Evolutionary conservation across 2,113 vertebrate genomes (phyloP), one percentile per base, ranked within the genome.

Genomic region (Rhineura floridana): DNA sequence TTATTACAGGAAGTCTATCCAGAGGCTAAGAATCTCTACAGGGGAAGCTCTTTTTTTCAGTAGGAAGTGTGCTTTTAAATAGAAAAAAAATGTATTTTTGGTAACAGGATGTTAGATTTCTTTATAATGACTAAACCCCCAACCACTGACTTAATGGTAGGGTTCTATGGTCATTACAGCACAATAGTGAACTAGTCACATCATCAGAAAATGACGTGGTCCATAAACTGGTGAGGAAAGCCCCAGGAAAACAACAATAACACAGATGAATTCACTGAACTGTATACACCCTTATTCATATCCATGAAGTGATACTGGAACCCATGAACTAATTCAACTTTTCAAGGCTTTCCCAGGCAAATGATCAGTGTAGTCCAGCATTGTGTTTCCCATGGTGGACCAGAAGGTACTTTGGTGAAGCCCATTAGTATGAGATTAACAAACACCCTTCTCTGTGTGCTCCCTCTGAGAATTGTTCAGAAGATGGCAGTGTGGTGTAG

Each of bases 81-180:
- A 82, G 69, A 48, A 28, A 48, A 48, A 28, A 62, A 8, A 2
- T 13, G 19, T 87, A 72, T 72, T 83, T 81, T 82, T 76, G 69
- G 55, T 36, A 82, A 88, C 87, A 76, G 87, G 80, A 87, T 87
- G 63, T 83, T 88, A 55, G 65, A 7, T 30, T 76, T 73, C 15
- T 48, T 76, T 44, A 50, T 36, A 72, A 76, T 44, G 17, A 36
- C 36, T 10, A 86, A 62, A 48, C 39, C 3, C 59, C 46, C 12
- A 39, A 46, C 39, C 25, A 52, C n/a, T 50, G 59, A 75, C 30
- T 55, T 48, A n/a, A 65, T 39, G 44, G 8, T 11, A 65, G 69
- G 11, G 28, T 3, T 19, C 77, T 55, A 21, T 36, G 19, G 13
- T 81, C 10, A 55, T 48, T 55, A n/a, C 30, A 80, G 5, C 17